Evolutionary conservation across 2,888 invertebrate species (phyloP).

Genomic region (Teleogryllus oceanicus): DNA sequence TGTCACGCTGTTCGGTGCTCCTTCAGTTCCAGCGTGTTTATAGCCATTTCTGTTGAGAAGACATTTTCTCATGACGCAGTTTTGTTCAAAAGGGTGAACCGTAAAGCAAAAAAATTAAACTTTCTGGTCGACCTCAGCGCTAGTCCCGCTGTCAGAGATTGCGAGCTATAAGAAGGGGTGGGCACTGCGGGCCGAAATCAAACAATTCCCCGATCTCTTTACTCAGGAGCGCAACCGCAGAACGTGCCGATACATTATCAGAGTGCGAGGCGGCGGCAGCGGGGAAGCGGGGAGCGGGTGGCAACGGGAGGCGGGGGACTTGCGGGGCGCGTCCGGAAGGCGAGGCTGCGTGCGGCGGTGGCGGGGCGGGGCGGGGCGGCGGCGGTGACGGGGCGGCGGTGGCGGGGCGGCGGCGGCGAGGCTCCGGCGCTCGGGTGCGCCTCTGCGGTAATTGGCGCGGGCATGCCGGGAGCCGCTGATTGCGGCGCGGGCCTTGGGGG

Average conservation of each 20-base stretch:
- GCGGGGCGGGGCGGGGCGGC: neutral
- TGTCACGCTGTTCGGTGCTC: too few relatives aligned
- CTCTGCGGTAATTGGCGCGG: constrained; percentile 18
- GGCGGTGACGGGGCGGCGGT: neutral
- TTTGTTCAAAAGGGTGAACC: neutral
- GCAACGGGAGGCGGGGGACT: neutral
- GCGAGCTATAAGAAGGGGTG: neutral
- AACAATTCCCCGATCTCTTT: neutral
- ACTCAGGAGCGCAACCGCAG: constrained; percentile 2
- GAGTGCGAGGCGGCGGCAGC: neutral
- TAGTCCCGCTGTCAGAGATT: too few relatives aligned
- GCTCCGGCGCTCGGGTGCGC: neutral
- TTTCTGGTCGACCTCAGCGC: too few relatives aligned
- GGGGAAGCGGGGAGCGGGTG: neutral
- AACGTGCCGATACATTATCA: constrained; percentile 11
- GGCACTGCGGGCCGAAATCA: neutral
- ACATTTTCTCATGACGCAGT: too few relatives aligned
- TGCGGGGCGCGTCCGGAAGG: neutral
- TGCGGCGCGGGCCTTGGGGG: constrained; percentile 11
- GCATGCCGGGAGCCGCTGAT: constrained; percentile 18
- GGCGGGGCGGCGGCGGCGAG: neutral
- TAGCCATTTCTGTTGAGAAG: too few relatives aligned
- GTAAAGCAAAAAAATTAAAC: neutral
- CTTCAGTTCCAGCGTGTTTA: too few relatives aligned
- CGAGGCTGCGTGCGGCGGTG: neutral